Base-by-base conservation (phyloP, 2,888 invertebrate genomes). In the Drosophila pseudotalamancana region DNA sequence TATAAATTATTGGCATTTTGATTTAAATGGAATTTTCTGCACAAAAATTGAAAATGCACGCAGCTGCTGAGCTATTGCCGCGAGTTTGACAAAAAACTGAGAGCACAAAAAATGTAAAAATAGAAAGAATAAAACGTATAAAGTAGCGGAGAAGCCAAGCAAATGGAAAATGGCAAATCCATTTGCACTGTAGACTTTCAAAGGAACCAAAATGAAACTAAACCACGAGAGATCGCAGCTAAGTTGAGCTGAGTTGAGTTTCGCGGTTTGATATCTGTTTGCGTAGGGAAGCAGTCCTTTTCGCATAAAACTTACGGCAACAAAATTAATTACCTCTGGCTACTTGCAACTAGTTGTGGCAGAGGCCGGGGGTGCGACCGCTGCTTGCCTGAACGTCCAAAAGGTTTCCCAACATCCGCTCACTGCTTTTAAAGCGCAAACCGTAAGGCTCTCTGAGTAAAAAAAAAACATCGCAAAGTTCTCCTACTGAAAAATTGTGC, bases 291-390 rank as follows among this genome's bases (percentile, higher is more conserved):
- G 25, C 25, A 34, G 11, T 14, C 18, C 46, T 16, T n/a, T 34
- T 65, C 51, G 39, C 29, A 61, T 48, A 68, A 63, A 80, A 83
- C 77, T 83, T 86, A 50, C 66, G 74, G 78, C 76, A 83, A 78
- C 80, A 88, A 88, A 89, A 89, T 89, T 89, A 89, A 89, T 89
- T 89, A 89, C 86, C 88, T 88, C 88, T 86, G 84, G 89, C 88
- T 86, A 88, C 86, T 86, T 85, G 70, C 83, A 85, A 80, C 86
- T 80, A 66, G 75, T 67, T 74, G 78, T 56, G 72, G 80, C 54
- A 14, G n/a, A 21, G 9, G 9, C 5, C 6, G 27, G 43, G 4
- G 35, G 4, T 19, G 14, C 37, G 21, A 18, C 31, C 51, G 53
- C 74, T 54, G 71, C 74, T 74, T 74, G 66, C 73, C 74, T 70